Base-by-base conservation (phyloP, 1,140 invertebrate genomes). In the Epicauta chinensis region DNA sequence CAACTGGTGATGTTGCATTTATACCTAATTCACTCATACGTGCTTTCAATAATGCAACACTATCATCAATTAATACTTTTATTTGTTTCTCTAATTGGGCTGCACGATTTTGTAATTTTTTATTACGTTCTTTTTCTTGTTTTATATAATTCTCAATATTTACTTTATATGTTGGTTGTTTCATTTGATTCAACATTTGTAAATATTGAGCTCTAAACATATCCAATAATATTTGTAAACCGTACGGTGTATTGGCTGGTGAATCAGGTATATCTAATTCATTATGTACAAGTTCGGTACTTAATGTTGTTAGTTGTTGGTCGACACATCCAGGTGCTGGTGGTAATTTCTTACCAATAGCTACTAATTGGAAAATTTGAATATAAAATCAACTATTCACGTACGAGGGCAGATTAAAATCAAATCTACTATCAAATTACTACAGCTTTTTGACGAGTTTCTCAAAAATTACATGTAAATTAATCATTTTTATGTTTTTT, bases 61-160 rank as follows among this genome's bases (percentile, higher is more conserved):
- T 93, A 66, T 96, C 91, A 60, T 91, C 87, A 52, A 93, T 93
- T 23, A 97, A 73, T 36, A 87, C 82, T 64, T 86, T 89, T 51
- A 96, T 93, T 73, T 94, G 90, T 68, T 92, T 92, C 56, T 95
- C 90, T 49, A 96, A 75, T 67, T 93, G 89, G 12, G 84, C 84
- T 23, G 86, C 85, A 39, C 89, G 79, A 17, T 81, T 85, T 63
- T 85, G 83, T 37, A 94, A 66, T 55, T 85, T 84, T 56, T 84
- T 80, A 72, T 91, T 91, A 56, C 84, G 77, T 64, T 93, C 89
- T 77, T 83, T 85, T 71, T 96, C 91, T 60, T 82, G 79, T 34
- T 84, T 80, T 38, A 96, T 91, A 65, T 91, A 81, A n/a, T 76
- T 69, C 36, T 86, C 77, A 7, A 96, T 73, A n/a, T 82, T 75